A percentile compares a stretch with the other conserved stretches of the same genome.
phyloP scores from a whole-genome alignment of 1,140 invertebrate genomes.

The Cydia splendana region DNA sequence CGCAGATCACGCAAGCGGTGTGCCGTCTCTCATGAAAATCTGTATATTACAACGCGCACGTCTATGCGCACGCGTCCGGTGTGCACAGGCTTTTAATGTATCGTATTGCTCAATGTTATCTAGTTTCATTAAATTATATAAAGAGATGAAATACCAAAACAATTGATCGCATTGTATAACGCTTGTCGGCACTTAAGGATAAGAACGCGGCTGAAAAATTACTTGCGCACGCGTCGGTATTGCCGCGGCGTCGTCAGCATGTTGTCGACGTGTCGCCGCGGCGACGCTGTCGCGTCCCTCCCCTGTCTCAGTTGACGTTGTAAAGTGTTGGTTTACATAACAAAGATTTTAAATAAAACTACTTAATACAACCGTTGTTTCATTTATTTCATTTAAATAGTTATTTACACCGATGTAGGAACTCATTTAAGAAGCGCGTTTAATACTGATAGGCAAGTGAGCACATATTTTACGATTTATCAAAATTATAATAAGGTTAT shows the following conservation, averaged over 20 bases:
- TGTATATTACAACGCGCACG: no score
- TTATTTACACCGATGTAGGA: slow-evolving; percentile 13
- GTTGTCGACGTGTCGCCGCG: slow-evolving; percentile 39
- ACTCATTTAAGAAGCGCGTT: background rate
- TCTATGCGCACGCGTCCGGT: no score
- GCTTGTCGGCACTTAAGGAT: slow-evolving; percentile 22
- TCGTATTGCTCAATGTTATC: slow-evolving; percentile 57
- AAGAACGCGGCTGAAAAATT: slow-evolving; percentile 15
- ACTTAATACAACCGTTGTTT: slow-evolving; percentile 74
- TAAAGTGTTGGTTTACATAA: slow-evolving; percentile 78
- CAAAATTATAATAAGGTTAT: no score
- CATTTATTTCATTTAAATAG: slow-evolving; percentile 54
- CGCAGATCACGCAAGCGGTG: no score
- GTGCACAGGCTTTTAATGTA: slow-evolving; percentile 12
- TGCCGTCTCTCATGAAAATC: no score
- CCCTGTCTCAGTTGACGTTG: slow-evolving; percentile 64
- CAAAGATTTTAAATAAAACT: slow-evolving; percentile 79
- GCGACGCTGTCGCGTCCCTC: slow-evolving; percentile 45
- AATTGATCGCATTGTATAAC: slow-evolving; percentile 39
- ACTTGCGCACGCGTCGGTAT: background rate
- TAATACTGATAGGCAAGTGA: slow-evolving; percentile 31
- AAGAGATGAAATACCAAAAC: slow-evolving; percentile 47
- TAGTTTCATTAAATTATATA: slow-evolving; percentile 48
- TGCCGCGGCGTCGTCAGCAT: background rate
- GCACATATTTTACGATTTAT: background rate